Percentiles rank a stretch among this genome's conserved stretches.
These are phyloP conservation scores for Leucophenga maculata DNA, from an alignment of 2,888 invertebrate species.

Conservation along the genomic window DNA sequence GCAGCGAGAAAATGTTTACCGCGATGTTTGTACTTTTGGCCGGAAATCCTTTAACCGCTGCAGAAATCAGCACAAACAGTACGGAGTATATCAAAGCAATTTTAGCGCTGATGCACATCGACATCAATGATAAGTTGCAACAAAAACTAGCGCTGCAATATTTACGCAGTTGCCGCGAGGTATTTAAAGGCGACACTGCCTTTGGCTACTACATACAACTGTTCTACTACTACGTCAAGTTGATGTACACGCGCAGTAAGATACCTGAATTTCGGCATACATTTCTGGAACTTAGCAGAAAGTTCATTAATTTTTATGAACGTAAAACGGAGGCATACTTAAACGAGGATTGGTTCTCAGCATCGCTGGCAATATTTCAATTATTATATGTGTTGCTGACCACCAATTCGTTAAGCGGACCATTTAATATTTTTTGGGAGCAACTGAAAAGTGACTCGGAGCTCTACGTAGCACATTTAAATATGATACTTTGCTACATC, in stretches of 20 bases:
- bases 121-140: slow-evolving; percentile 40
- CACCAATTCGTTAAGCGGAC: slow-evolving; percentile 30
- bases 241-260: slow-evolving; percentile 44
- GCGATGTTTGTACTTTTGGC: slow-evolving; percentile 43
- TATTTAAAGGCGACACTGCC: slow-evolving; percentile 46
- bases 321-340: slow-evolving; percentile 27
- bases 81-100: slow-evolving; percentile 49
- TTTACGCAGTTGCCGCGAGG: slow-evolving; percentile 53
- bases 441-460: slow-evolving; percentile 42
- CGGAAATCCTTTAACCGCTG: neutral
- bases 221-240: slow-evolving; percentile 62
- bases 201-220: slow-evolving; percentile 51
- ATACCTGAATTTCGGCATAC: slow-evolving; percentile 42
- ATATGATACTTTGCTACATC: slow-evolving; percentile 52
- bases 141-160: slow-evolving; percentile 48
- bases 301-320: slow-evolving; percentile 55
- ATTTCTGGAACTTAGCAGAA: slow-evolving; percentile 51
- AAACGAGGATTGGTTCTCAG: slow-evolving; percentile 60
- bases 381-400: slow-evolving; percentile 51
- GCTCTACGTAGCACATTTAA: slow-evolving; percentile 49
- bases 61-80: slow-evolving; percentile 40
- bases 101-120: slow-evolving; percentile 48
- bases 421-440: slow-evolving; percentile 53
- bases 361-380: slow-evolving; percentile 49
- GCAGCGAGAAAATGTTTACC: slow-evolving; percentile 35